Evolutionary conservation across 64 coral and sea anemone genomes (phyloP).

Genomic region (Astreopora myriophthalma): DNA sequence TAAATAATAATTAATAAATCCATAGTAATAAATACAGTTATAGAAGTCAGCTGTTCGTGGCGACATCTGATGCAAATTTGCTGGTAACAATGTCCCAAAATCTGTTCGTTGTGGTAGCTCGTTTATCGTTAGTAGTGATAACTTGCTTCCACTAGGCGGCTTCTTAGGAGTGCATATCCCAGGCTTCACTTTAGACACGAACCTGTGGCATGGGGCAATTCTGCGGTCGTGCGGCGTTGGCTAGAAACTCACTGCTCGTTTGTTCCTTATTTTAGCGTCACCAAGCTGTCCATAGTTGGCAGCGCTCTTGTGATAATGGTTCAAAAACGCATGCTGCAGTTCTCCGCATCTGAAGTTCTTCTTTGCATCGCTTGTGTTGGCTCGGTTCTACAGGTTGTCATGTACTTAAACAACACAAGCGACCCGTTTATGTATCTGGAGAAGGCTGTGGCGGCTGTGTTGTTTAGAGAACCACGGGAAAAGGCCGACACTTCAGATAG

Average conservation of each 20-base stretch:
- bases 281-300: constrained; percentile 59
- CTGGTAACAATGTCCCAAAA: too few species aligned
- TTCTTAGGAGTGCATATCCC: too few species aligned
- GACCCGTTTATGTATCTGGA: constrained; percentile 68
- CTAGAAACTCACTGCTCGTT: neutral
- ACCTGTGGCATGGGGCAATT: too few species aligned
- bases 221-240: too few species aligned
- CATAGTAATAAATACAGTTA: too few species aligned
- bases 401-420: constrained; percentile 58
- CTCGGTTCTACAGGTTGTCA: constrained; percentile 56
- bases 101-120: too few species aligned
- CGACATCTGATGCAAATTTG: too few species aligned
- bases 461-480: constrained; percentile 64
- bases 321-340: constrained; percentile 39
- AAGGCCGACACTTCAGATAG: constrained; percentile 55
- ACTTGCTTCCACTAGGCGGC: too few species aligned
- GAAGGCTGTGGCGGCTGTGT: constrained; percentile 60
- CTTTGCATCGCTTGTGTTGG: constrained; percentile 49
- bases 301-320: constrained; percentile 58
- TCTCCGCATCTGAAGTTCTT: constrained; percentile 65
- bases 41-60: too few species aligned
- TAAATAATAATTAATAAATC: too few species aligned
- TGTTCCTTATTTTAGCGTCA: constrained; percentile 36
- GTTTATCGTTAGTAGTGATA: too few species aligned
- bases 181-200: too few species aligned